Evolutionary conservation across 2,888 invertebrate genomes (phyloP).

Genomic region (Crematogaster levior): DNA sequence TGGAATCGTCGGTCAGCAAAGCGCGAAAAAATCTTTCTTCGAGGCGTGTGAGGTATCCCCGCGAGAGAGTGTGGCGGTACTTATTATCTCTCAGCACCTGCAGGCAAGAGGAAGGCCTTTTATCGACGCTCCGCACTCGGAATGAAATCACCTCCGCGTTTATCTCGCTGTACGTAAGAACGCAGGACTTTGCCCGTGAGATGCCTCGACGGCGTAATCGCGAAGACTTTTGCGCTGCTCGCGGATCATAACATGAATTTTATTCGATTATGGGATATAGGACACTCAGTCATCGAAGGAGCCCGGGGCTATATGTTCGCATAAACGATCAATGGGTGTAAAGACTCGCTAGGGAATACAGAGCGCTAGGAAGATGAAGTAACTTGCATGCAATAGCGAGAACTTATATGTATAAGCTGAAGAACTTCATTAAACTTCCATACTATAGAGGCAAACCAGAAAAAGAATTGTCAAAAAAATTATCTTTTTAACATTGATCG

Average conservation of each 20-base stretch:
- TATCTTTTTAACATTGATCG: neutral
- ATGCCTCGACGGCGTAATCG: slow-evolving; percentile 36
- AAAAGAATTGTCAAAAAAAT: neutral
- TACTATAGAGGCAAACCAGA: neutral
- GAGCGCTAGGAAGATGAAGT: slow-evolving; percentile 26
- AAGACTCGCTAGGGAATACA: neutral
- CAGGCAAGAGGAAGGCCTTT: slow-evolving; percentile 59
- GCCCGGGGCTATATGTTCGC: slow-evolving; percentile 24
- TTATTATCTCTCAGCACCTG: slow-evolving; percentile 68
- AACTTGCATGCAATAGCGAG: slow-evolving; percentile 24
- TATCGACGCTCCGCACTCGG: slow-evolving; percentile 58
- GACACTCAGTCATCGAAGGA: slow-evolving; percentile 22
- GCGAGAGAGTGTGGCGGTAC: slow-evolving; percentile 49
- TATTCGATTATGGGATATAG: slow-evolving; percentile 51
- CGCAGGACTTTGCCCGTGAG: slow-evolving; percentile 21
- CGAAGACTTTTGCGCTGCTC: slow-evolving; percentile 38
- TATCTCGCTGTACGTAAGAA: slow-evolving; percentile 51
- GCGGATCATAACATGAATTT: slow-evolving; percentile 45
- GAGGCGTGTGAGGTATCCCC: slow-evolving; percentile 58
- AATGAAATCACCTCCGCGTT: slow-evolving; percentile 60
- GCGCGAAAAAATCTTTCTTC: slow-evolving; percentile 53
- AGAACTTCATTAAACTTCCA: neutral
- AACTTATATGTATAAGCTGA: slow-evolving; percentile 4
- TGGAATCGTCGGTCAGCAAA: slow-evolving; percentile 49
- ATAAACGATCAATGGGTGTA: slow-evolving; percentile 37